A percentile compares a stretch with the other conserved stretches of the same genome.
Conservation (phyloP, 2,888 invertebrate species). For the Watsonalla binaria region DNA sequence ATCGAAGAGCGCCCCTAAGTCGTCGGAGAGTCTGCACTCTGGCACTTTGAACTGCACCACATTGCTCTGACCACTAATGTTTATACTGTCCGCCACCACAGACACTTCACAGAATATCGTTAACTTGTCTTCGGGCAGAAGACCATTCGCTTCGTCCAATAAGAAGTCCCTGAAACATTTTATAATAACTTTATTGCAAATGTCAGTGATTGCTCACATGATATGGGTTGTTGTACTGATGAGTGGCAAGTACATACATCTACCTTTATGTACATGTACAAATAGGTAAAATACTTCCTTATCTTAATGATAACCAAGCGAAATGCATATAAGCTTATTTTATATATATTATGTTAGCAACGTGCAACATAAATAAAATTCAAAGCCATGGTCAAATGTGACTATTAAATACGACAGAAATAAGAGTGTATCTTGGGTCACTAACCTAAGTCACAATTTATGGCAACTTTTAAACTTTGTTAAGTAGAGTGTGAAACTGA, state of each 20-base stretch:
- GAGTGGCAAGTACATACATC: no score
- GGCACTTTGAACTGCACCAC: conserved; percentile 98
- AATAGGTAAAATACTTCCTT: neutral
- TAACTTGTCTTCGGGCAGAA: conserved; percentile 98
- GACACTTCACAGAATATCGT: conserved; percentile 99
- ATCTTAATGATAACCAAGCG: neutral
- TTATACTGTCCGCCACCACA: conserved; percentile 99
- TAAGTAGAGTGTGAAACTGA: no score
- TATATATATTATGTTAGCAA: neutral
- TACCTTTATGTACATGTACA: neutral
- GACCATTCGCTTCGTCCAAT: conserved; percentile 98
- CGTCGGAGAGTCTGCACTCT: conserved; percentile 95
- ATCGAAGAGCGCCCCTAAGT: conserved; percentile 96
- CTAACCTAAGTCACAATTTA: conserved; percentile 1
- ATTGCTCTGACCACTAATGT: conserved; percentile 99
- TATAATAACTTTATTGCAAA: neutral
- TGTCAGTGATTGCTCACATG: neutral
- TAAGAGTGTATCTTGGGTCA: conserved; percentile 2
- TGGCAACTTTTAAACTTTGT: neutral
- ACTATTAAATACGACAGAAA: conserved; percentile 1
- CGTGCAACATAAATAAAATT: neutral
- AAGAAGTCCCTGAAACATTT: conserved; percentile 91
- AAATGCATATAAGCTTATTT: neutral
- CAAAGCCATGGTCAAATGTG: conserved; percentile 1
- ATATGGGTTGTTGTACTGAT: no score